A percentile compares a stretch with the other conserved stretches of the same genome.
Evolutionary conservation across 2,113 vertebrate genomes (phyloP).

Genomic region (Cephalopholis sonnerati): DNA sequence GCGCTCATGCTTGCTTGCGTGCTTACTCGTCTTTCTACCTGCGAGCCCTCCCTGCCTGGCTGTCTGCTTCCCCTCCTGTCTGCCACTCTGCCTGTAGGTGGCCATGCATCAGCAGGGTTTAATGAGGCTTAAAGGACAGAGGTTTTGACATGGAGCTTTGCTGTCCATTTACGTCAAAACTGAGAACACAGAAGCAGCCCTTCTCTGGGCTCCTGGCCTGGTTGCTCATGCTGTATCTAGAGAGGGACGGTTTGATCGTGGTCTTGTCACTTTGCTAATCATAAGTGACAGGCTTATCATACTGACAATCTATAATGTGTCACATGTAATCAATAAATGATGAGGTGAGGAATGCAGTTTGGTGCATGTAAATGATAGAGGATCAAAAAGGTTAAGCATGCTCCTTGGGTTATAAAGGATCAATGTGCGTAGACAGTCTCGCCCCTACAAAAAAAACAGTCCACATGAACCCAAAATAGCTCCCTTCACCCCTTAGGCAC

Average conservation of each 20-base stretch:
- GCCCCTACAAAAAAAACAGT: constrained; percentile 8
- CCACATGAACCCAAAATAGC: constrained; percentile 49
- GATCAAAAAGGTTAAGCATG: constrained; percentile 19
- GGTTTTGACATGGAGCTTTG: constrained; percentile 53
- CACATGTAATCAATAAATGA: constrained; percentile 47
- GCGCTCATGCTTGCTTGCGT: constrained; percentile 49
- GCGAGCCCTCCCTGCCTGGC: constrained; percentile 20
- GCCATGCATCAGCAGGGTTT: constrained; percentile 61
- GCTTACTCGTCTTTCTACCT: constrained; percentile 48
- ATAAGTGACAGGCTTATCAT: constrained; percentile 39
- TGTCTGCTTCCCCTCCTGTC: constrained; percentile 36
- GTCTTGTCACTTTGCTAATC: constrained; percentile 45
- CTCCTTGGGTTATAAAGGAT: not conserved
- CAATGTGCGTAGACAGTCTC: constrained; percentile 2
- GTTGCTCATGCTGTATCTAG: not conserved
- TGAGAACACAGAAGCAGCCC: constrained; percentile 2
- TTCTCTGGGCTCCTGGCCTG: constrained; percentile 16
- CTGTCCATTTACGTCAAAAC: constrained; percentile 48
- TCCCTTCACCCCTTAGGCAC: constrained; percentile 31
- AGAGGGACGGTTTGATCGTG: not conserved
- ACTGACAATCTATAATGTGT: constrained; percentile 37
- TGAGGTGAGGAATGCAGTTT: constrained; percentile 7
- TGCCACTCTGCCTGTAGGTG: constrained; percentile 59
- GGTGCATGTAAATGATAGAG: not conserved
- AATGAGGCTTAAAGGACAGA: constrained; percentile 77